phyloP scores from a whole-genome alignment of 2,797 vertebrate genomes.

The Pipistrellus kuhlii region DNA sequence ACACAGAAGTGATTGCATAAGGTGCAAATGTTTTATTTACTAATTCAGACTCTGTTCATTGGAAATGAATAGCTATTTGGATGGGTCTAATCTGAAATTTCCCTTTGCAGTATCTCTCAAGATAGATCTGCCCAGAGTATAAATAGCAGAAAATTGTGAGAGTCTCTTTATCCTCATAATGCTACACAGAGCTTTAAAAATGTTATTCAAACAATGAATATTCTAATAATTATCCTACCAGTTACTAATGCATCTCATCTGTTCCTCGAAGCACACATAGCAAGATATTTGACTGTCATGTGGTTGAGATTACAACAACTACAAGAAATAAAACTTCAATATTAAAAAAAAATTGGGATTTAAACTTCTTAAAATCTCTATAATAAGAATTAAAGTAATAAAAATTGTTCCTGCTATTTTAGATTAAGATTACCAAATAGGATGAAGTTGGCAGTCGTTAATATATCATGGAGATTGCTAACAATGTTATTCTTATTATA shows the following conservation, averaged over 20 bases:
- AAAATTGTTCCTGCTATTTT: conserved; percentile 24
- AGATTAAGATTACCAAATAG: background rate
- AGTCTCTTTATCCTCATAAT: background rate
- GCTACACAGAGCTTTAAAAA: background rate
- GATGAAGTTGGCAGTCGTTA: conserved; percentile 21
- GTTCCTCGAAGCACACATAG: background rate
- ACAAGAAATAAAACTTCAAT: conserved; percentile 9
- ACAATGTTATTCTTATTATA: background rate
- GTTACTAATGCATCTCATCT: background rate
- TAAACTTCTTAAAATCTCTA: conserved; percentile 20
- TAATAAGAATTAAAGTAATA: conserved; percentile 40
- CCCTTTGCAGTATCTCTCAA: background rate
- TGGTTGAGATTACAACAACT: background rate
- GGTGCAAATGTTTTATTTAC: background rate
- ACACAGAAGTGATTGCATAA: background rate
- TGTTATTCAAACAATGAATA: background rate
- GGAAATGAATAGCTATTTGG: background rate
- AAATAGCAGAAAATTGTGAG: background rate
- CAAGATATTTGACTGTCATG: background rate
- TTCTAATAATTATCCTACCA: background rate
- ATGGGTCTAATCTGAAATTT: conserved; percentile 28
- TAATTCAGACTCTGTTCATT: background rate
- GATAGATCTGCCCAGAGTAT: background rate
- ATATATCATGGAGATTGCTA: background rate
- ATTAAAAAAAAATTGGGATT: background rate